phyloP scores from a whole-genome alignment of 30 jellyfish, hydroid and myxozoan genomes.

The Hydra vulgaris region DNA sequence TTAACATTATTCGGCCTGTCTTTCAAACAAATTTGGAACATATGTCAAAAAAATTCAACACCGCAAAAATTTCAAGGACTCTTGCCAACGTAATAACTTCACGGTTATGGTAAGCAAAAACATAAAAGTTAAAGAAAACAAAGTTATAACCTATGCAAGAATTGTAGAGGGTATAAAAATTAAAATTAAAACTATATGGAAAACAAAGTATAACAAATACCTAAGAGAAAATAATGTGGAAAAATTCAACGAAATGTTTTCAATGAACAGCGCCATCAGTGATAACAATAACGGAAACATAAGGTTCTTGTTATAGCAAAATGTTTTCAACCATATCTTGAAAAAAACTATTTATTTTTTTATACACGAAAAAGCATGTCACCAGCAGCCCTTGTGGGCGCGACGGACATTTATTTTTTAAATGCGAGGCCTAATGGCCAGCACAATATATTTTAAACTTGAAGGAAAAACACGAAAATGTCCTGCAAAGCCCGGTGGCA shows the following conservation, averaged over 20 bases:
- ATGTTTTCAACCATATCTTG: too few species aligned
- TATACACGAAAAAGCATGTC: too few species aligned
- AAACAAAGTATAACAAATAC: not conserved
- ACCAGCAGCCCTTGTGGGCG: too few species aligned
- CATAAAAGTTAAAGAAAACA: not conserved
- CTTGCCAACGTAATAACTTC: not conserved
- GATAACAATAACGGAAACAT: too few species aligned
- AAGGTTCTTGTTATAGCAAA: too few species aligned
- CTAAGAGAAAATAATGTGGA: not conserved
- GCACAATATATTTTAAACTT: too few species aligned
- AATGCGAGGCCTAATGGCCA: too few species aligned
- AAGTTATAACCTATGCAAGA: not conserved
- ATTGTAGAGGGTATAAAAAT: not conserved
- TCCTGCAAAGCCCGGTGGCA: too few species aligned
- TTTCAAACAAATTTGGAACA: not conserved
- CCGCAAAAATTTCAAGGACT: not conserved
- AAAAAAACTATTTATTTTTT: too few species aligned
- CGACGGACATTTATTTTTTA: too few species aligned
- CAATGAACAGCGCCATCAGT: not conserved
- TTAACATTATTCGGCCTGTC: not conserved
- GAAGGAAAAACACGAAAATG: too few species aligned
- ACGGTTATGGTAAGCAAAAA: not conserved
- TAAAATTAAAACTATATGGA: not conserved
- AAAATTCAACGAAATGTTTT: not conserved
- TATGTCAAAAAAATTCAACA: not conserved